phyloP scores from a whole-genome alignment of 2,888 invertebrate species.

The Corbicula japonica region DNA sequence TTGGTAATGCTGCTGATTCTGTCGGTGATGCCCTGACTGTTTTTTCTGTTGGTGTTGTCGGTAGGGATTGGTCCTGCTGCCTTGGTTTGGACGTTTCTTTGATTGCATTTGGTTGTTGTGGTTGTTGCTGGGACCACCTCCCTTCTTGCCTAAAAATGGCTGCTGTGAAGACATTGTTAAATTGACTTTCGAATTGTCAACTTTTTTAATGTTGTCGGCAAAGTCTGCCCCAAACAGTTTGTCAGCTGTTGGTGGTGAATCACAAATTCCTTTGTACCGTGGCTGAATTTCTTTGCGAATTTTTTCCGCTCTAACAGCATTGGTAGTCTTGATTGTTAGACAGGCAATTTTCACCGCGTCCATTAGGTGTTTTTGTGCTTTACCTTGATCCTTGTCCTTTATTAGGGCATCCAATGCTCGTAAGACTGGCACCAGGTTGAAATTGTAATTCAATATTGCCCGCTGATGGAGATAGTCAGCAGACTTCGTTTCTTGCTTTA shows the following conservation, averaged over 20 bases:
- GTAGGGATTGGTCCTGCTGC: background rate
- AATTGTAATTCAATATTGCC: background rate
- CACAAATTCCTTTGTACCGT: conserved; percentile 21
- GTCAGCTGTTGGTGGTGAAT: conserved; percentile 3
- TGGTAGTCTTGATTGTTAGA: conserved; percentile 10
- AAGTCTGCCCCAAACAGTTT: conserved; percentile 33
- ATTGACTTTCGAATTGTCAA: conserved; percentile 24
- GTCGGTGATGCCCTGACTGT: background rate
- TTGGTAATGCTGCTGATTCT: background rate
- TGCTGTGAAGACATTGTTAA: background rate
- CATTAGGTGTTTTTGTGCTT: background rate
- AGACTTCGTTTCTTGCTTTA: conserved; percentile 5
- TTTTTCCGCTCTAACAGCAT: conserved; percentile 2
- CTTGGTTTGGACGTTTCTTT: background rate
- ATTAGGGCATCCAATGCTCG: conserved; percentile 4
- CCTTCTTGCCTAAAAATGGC: conserved; percentile 32
- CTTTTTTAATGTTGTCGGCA: conserved; percentile 15
- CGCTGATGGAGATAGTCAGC: conserved; percentile 2
- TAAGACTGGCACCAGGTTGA: conserved; percentile 1
- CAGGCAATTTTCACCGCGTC: conserved; percentile 40
- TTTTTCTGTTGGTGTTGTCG: background rate
- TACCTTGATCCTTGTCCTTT: background rate
- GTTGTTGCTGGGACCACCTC: conserved; percentile 12
- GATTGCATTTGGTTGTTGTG: conserved; percentile 18
- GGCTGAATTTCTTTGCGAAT: conserved; percentile 18